These are phyloP conservation scores for Trichopria drosophilae DNA, from an alignment of 2,888 invertebrate genomes.

Conservation along the genomic window DNA sequence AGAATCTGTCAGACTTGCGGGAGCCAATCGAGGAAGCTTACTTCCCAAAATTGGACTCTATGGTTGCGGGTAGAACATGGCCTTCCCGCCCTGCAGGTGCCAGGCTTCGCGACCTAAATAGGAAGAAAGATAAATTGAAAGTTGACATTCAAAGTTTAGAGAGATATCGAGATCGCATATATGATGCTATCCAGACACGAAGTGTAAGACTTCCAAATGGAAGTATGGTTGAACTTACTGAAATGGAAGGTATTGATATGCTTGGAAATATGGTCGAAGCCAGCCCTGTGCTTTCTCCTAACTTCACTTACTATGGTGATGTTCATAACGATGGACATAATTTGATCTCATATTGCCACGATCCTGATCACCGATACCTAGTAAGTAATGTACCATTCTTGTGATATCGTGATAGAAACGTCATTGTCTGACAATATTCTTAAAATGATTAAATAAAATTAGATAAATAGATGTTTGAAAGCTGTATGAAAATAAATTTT, in stretches of 20 bases:
- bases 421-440: too few relatives aligned
- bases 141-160: slow-evolving; percentile 73
- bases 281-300: slow-evolving; percentile 70
- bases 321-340: slow-evolving; percentile 83
- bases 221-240: slow-evolving; percentile 64
- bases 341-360: slow-evolving; percentile 75
- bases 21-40: slow-evolving; percentile 77
- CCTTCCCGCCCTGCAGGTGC: slow-evolving; percentile 70
- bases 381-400: too few relatives aligned
- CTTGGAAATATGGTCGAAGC: slow-evolving; percentile 79
- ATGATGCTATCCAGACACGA: slow-evolving; percentile 71
- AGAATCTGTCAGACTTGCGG: slow-evolving; percentile 67
- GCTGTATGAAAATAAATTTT: too few relatives aligned
- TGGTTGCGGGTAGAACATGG: slow-evolving; percentile 76
- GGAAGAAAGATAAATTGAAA: slow-evolving; percentile 69
- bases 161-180: slow-evolving; percentile 75
- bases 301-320: slow-evolving; percentile 74
- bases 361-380: slow-evolving; percentile 76
- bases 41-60: slow-evolving; percentile 81
- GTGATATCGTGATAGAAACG: too few relatives aligned
- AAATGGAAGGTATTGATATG: slow-evolving; percentile 73
- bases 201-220: slow-evolving; percentile 64
- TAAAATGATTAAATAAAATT: too few relatives aligned
- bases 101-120: slow-evolving; percentile 65
- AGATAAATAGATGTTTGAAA: too few relatives aligned